Evolutionary conservation across 2,888 invertebrate genomes (phyloP).

Genomic region (Biston stratarius): DNA sequence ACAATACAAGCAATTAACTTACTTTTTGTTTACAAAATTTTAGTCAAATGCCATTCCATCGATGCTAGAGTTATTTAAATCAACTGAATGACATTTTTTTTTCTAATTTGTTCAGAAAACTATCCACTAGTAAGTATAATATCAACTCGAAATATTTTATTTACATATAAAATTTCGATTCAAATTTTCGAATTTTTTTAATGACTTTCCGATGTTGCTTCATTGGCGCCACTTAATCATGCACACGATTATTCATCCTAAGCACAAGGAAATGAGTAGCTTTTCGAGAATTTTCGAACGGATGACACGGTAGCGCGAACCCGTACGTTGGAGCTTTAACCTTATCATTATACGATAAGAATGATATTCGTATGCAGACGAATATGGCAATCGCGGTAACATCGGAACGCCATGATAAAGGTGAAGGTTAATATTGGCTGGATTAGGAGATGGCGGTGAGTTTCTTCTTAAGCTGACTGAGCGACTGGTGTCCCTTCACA

Average conservation of each 20-base stretch:
- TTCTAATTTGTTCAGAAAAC: neutral
- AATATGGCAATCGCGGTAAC: neutral
- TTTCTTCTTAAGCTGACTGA: conserved; percentile 80
- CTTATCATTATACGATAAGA: neutral
- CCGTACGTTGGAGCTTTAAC: neutral
- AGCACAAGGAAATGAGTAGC: neutral
- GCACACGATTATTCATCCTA: neutral
- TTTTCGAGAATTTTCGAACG: neutral
- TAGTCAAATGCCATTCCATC: neutral
- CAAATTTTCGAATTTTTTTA: neutral
- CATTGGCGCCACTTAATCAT: neutral
- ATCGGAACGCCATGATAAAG: neutral
- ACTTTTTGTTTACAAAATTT: conserved; percentile 6
- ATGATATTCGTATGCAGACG: neutral
- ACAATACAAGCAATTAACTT: neutral
- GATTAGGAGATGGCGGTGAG: conserved; percentile 62
- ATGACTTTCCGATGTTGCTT: neutral
- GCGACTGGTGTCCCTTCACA: conserved; percentile 70
- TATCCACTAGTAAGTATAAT: neutral
- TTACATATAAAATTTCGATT: conserved; percentile 2
- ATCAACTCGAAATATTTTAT: neutral
- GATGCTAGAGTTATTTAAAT: neutral
- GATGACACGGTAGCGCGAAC: too few species aligned
- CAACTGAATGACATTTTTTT: neutral
- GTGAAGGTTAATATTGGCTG: neutral